Evolutionary conservation across 2,797 vertebrate species (phyloP), one percentile per base, ranked within the genome.

Genomic region (Hypotaenidia okinawae): DNA sequence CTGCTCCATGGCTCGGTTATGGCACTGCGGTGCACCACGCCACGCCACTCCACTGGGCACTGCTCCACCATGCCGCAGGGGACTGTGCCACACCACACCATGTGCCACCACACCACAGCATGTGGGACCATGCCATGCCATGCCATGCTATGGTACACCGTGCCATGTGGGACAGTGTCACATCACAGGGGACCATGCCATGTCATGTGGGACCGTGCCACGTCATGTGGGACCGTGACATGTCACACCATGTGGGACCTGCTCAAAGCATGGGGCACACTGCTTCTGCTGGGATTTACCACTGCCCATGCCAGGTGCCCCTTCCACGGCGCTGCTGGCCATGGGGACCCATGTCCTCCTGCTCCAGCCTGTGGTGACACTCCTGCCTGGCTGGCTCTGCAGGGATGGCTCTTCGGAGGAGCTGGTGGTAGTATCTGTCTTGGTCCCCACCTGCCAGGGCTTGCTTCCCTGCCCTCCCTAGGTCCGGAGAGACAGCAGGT

Each of bases 201-300:
- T 43, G 43, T 17, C 43, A 16, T 43, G 37, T 35, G 33, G 33
- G 33, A 35, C 33, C 33, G 33, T 35, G 33, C 33, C 33, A 35
- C 33, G 33, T 35, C 33, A 35, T 35, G 33, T 37, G 37, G 43
- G 28, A 55, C 39, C 4, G 5, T 27, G 5, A 11, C 51, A 19
- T 4, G 9, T 45, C 43, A 18, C 18, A 6, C 27, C 14, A 14
- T 2, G 4, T 2, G 18, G 37, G 21, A 21, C 49, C 59, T 1
- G 0, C 59, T 37, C 55, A 69, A 37, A 32, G 68, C 76, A 37
- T 54, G 16, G 43, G 19, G 28, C 33, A 15, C 0, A 0, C 13
- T 16, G 12, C 27, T 73, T n/a, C 84, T 49, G 17, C 24, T 22
- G 74, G 52, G 18, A 35, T 83, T 80, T 63, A 25, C 51, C 2